Conservation (phyloP, 2,113 vertebrate species). For the Zosterops lateralis region DNA sequence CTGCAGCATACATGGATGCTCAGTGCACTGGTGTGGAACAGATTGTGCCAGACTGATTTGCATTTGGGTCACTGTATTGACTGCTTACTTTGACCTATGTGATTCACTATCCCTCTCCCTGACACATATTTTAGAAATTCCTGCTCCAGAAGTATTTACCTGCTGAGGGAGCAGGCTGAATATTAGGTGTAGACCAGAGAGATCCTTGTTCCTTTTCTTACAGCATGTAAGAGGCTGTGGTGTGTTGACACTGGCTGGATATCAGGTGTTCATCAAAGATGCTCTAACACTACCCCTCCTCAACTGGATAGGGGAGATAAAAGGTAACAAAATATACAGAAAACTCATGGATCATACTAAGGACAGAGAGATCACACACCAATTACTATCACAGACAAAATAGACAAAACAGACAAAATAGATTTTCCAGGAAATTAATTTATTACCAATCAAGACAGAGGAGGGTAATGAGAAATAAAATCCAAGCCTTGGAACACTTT, state of each 20-base stretch:
- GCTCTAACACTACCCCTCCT: background rate
- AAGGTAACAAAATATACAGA: background rate
- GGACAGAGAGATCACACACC: background rate
- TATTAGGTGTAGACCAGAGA: background rate
- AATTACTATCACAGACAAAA: background rate
- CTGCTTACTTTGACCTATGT: background rate
- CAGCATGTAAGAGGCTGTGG: fast-evolving
- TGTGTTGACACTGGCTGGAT: background rate
- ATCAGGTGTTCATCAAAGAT: background rate
- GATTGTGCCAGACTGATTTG: background rate
- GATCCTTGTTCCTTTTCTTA: background rate
- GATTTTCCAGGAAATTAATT: background rate
- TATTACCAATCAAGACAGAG: background rate
- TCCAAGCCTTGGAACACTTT: background rate
- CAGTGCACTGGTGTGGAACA: fast-evolving
- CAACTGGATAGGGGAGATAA: background rate
- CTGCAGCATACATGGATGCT: background rate
- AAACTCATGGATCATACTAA: background rate
- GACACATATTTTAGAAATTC: background rate
- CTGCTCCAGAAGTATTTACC: background rate
- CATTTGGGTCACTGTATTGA: background rate
- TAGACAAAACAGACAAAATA: background rate
- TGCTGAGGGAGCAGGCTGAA: background rate
- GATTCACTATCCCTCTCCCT: background rate
- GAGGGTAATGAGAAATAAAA: background rate